Evolutionary conservation across 2,113 vertebrate species (phyloP), one percentile per base, ranked within the genome.

Genomic region (Stictonetta naevosa): DNA sequence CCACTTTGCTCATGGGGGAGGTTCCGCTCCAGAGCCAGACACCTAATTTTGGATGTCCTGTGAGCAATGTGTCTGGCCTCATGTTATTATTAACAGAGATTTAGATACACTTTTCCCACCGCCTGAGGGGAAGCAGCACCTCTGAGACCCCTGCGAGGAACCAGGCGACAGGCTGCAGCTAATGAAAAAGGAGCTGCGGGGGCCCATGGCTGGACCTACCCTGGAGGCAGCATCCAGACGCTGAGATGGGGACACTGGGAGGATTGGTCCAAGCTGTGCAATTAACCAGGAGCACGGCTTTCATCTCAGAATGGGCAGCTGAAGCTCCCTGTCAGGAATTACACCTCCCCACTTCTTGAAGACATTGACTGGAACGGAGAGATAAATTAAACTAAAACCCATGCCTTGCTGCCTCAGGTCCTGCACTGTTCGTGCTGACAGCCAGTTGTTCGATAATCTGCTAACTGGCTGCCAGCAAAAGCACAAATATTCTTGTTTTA

Each of bases 61-160:
- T 2, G 6, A 74, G 81, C 10, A 0, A 2, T 4, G 1, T 4
- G 9, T 9, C 58, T 28, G 83, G 0, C 46, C 25, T 83, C 50
- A 59, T 1, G 23, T 9, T 40, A 42, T 29, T 63, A 4, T 19
- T 63, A 78, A 81, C 0, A 16, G 69, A 52, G 52, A 16, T 81
- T 74, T 33, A 4, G 52, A 71, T 56, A 73, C 6, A 42, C 55
- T 71, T 78, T 89, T 64, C 56, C 8, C 64, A 29, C 64, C 31
- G 59, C 95, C 2, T 0, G 73, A 33, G 93, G 93, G 20, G 0
- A 80, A 66, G 63, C 3, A 2, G 60, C 4, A 0, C 2, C 75
- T 55, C 52, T 0, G 3, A 58, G 74, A 4, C 38, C 3, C 5
- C 6, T 0, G 0, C 25, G 1, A 0, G 0, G 26, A 0, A 2